Evolutionary conservation across 23 tunicate genomes (phyloP), one percentile per base, ranked within the genome.

Genomic region (Clavelina lepadiformis): DNA sequence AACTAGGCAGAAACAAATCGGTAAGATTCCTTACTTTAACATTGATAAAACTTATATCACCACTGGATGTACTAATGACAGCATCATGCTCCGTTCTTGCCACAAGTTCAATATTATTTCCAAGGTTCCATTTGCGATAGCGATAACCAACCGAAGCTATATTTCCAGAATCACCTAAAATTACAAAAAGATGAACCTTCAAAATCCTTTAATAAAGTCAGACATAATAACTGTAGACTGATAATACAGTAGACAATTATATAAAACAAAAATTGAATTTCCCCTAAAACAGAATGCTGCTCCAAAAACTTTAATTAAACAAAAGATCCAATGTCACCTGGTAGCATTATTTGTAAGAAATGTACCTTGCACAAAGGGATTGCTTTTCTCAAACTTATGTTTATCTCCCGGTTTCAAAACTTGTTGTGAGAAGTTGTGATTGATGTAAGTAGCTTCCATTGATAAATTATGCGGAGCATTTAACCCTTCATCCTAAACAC

Each of bases 21-120:
- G 49, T 41, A 41, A 11, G 15, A 11, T 7, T 23, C 5, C 31
- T 41, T 61, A 88, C 97, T 84, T 89, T 89, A 49, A 89, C 97
- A 76, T 89, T 89, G 57, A 89, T 89, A 37, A 34, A 81, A 51
- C 81, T 76, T 24, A 56, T 61, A 6, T 89, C 97, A 6, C 89
- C 89, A 31, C 69, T 53, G 5, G 97, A 54, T 22, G 85, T 46
- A 32, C 38, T 70, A 72, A 85, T 60, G 3, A 74, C 86, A 46
- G 98, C 98, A 68, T 93, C 98, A 68, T 83, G 93, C 35, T 79
- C 88, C 23, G 94, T 85, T 59, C 98, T 46, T 29, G 96, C 85
- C 3, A 93, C 82, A 5, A 93, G 84, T 60, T 83, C 86, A 51
- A 83, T 83, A 46, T 81, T 72, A 37, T 93, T 85, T 5, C 98